Evolutionary conservation across 2,888 invertebrate species (phyloP), one percentile per base, ranked within the genome.

Genomic region (Brenthis hecate): DNA sequence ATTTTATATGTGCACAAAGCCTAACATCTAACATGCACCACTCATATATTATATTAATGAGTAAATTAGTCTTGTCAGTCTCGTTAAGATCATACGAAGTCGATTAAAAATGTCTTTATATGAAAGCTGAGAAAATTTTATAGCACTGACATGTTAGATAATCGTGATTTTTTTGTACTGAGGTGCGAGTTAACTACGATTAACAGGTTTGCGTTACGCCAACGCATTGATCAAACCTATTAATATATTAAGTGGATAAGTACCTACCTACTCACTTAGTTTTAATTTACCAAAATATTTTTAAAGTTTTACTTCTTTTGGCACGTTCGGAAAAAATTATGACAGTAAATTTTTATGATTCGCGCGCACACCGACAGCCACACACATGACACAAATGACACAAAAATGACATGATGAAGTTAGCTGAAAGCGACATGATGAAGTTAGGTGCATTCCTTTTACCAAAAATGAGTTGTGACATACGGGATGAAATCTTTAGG

Each of bases 1-100:
- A 36, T 62, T 11, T 62, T 16, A 48, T 48, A 55, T 70, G 62
- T 47, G 47, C 53, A 47, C 19, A 72, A 68, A 60, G 28, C 65
- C 63, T 72, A 69, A 68, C 68, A 64, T 58, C 72, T 69, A 73
- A 71, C 76, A 71, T 70, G 73, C 76, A 77, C 78, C 76, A 76
- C 76, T 80, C 80, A 77, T 81, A 80, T 78, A 85, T 86, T 83
- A 85, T 71, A 78, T 80, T 84, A 85, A 87, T 85, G 82, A 84
- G 84, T 82, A 83, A 86, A 86, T 77, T 76, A 74, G 75, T 77
- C 82, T 80, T 80, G 82, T 80, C 77, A 77, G 76, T 72, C 70
- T 71, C 71, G 68, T 75, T 75, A 77, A 77, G 74, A 75, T 72
- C 75, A 76, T 75, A 78, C 77, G 64, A 70, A 66, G 69, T 71